Evolutionary conservation across 2,113 vertebrate species (phyloP).

Genomic region (Apteryx mantelli): DNA sequence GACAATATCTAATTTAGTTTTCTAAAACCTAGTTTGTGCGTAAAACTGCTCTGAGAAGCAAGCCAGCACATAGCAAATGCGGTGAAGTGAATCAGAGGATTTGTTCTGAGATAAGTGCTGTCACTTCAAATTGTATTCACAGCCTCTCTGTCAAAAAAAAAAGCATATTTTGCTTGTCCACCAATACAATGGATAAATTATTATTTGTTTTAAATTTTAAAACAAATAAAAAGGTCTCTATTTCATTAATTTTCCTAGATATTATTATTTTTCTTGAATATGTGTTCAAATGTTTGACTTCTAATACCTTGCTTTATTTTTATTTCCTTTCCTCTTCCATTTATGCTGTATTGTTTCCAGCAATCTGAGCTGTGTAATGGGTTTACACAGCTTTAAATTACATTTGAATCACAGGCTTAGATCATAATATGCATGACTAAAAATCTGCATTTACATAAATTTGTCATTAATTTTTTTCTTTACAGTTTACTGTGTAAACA

Average conservation of each 20-base stretch:
- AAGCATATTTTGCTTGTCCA: not conserved
- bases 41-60: not conserved
- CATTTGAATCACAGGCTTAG: not conserved
- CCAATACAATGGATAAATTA: not conserved
- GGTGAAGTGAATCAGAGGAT: not conserved
- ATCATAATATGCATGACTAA: not conserved
- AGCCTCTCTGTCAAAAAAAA: not conserved
- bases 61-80: not conserved
- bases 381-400: conserved; percentile 7
- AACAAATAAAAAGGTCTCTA: fast-evolving
- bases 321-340: not conserved
- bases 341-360: not conserved
- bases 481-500: not conserved
- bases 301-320: not conserved
- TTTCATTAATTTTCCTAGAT: not conserved
- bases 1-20: not conserved
- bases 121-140: not conserved
- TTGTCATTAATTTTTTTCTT: not conserved
- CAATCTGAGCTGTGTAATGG: not conserved
- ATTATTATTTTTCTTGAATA: not conserved
- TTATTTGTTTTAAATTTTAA: not conserved
- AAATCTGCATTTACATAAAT: conserved; percentile 3
- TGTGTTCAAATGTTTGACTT: not conserved
- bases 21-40: not conserved
- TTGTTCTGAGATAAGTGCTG: not conserved